Percentiles rank a stretch among this genome's conserved stretches.
Conservation (phyloP, 2,888 invertebrate species). For the Frankliniella fusca region DNA sequence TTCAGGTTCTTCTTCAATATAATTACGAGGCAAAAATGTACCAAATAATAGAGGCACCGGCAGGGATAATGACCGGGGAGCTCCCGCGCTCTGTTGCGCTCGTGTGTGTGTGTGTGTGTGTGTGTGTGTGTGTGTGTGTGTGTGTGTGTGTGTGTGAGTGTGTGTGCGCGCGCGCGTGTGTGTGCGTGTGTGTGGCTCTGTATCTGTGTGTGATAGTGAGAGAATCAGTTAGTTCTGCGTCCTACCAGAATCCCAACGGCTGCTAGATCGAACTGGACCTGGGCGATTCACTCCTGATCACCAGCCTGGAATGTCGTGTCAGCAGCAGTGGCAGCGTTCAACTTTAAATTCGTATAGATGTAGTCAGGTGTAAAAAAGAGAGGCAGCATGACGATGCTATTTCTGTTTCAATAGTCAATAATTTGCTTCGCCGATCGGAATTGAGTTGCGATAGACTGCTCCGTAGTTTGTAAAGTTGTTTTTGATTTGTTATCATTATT, state of each 20-base stretch:
- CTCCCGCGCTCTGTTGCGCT: not conserved
- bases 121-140: not conserved
- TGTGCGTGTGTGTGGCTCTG: not conserved
- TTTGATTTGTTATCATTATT: no score
- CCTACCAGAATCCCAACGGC: not conserved
- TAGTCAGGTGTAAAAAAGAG: no score
- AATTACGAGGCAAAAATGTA: slow-evolving; percentile 9
- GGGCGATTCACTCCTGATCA: not conserved
- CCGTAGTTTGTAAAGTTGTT: no score
- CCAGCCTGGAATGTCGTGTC: not conserved
- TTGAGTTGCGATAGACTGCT: no score
- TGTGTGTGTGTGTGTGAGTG: not conserved
- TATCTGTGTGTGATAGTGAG: not conserved
- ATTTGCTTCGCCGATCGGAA: no score
- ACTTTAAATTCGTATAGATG: no score
- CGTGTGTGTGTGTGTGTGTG: not conserved
- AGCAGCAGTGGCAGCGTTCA: no score
- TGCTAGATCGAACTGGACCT: not conserved
- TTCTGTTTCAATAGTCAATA: no score
- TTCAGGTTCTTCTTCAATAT: slow-evolving; percentile 25
- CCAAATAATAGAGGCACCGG: slow-evolving; percentile 9
- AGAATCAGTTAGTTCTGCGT: not conserved
- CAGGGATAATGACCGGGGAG: not conserved
- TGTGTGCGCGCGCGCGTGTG: not conserved
- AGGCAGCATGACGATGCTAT: no score